phyloP scores from a whole-genome alignment of 2,888 invertebrate species.

The Trilocha varians region DNA sequence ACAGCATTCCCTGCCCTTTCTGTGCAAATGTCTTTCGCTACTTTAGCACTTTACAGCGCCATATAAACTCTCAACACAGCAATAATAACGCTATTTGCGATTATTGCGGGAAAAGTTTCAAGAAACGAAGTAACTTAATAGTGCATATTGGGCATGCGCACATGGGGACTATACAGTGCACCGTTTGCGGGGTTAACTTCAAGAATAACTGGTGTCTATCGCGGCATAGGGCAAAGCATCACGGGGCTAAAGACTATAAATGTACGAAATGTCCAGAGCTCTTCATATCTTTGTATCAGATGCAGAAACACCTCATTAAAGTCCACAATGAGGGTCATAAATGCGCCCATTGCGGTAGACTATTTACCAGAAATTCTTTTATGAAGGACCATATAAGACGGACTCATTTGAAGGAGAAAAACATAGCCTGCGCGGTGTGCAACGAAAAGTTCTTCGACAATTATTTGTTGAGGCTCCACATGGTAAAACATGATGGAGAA shows the following conservation, averaged over 20 bases:
- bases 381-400: conserved; percentile 58
- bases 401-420: conserved; percentile 62
- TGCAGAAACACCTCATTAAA: conserved; percentile 66
- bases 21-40: conserved; percentile 50
- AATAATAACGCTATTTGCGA: conserved; percentile 58
- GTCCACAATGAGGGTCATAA: conserved; percentile 59
- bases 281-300: conserved; percentile 68
- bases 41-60: conserved; percentile 46
- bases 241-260: conserved; percentile 53
- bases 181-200: conserved; percentile 44
- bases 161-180: conserved; percentile 45
- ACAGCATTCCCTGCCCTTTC: conserved; percentile 50
- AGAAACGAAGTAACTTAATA: conserved; percentile 43
- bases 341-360: conserved; percentile 48
- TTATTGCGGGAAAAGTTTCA: conserved; percentile 53
- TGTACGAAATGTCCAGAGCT: conserved; percentile 53
- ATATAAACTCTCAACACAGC: conserved; percentile 53
- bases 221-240: conserved; percentile 50
- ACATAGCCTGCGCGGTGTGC: conserved; percentile 53
- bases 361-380: conserved; percentile 62
- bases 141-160: conserved; percentile 53
- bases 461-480: conserved; percentile 54
- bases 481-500: conserved; percentile 69
- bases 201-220: conserved; percentile 53
- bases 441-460: conserved; percentile 59